Evolutionary conservation across 2,888 invertebrate genomes (phyloP).

Genomic region (Xestia sexstrigata): DNA sequence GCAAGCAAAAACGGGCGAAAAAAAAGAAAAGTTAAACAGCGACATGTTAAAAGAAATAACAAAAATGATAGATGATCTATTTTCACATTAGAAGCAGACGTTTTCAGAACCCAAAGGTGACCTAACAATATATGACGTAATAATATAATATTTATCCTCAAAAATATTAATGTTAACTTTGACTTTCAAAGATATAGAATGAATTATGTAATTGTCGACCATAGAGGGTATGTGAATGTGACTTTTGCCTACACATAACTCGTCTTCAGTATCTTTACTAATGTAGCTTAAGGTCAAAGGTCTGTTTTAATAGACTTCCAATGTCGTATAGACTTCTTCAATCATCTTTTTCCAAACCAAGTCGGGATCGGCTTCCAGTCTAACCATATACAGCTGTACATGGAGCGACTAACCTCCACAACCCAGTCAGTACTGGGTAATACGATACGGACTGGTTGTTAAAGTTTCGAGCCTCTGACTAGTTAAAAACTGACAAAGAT

Average conservation of each 20-base stretch:
- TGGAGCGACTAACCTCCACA: neutral
- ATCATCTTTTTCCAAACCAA: neutral
- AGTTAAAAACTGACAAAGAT: neutral
- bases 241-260: neutral
- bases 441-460: neutral
- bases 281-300: neutral
- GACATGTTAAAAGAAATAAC: conserved; percentile 5
- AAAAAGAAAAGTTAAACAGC: neutral
- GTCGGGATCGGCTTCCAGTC: neutral
- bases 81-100: neutral
- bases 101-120: conserved; percentile 6
- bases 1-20: neutral
- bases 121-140: neutral
- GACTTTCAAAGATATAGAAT: conserved; percentile 7
- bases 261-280: neutral
- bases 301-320: neutral
- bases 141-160: neutral
- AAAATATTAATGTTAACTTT: conserved; percentile 13
- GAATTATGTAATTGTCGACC: neutral
- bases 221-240: neutral
- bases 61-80: conserved; percentile 26
- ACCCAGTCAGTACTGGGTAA: neutral
- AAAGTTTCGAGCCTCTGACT: neutral
- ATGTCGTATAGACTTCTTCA: neutral
- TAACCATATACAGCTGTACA: neutral